Conservation (phyloP, 2,113 vertebrate species). For the Zosterops pallidus region DNA sequence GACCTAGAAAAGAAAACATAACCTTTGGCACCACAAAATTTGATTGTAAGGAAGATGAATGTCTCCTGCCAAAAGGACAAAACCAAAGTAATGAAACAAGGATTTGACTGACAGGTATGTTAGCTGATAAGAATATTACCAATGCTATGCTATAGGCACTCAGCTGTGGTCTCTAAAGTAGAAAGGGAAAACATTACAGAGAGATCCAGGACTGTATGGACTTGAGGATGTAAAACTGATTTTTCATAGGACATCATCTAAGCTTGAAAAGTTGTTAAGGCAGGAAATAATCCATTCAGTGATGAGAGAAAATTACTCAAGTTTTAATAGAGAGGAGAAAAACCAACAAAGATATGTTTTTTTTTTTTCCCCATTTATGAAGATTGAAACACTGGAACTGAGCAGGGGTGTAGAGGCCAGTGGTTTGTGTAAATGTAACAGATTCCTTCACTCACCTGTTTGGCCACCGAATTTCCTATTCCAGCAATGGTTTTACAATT, state of each 20-base stretch:
- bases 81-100: conserved; percentile 25
- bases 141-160: background rate
- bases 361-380: background rate
- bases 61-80: conserved; percentile 8
- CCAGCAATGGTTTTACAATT: background rate
- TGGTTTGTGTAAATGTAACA: background rate
- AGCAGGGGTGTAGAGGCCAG: background rate
- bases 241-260: background rate
- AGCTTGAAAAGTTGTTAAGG: background rate
- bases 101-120: conserved; percentile 42
- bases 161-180: background rate
- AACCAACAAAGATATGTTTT: background rate
- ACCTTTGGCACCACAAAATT: conserved; percentile 10
- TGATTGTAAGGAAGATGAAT: conserved; percentile 19
- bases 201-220: background rate
- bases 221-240: background rate
- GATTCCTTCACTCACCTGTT: background rate
- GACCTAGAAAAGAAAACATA: background rate
- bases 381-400: background rate
- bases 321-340: background rate
- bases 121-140: conserved; percentile 23
- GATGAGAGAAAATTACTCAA: background rate
- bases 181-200: background rate
- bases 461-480: background rate
- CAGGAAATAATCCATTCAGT: background rate